A percentile compares a stretch with the other conserved stretches of the same genome.
phyloP scores from a whole-genome alignment of 2,113 vertebrate species.

The Butorides virescens region DNA sequence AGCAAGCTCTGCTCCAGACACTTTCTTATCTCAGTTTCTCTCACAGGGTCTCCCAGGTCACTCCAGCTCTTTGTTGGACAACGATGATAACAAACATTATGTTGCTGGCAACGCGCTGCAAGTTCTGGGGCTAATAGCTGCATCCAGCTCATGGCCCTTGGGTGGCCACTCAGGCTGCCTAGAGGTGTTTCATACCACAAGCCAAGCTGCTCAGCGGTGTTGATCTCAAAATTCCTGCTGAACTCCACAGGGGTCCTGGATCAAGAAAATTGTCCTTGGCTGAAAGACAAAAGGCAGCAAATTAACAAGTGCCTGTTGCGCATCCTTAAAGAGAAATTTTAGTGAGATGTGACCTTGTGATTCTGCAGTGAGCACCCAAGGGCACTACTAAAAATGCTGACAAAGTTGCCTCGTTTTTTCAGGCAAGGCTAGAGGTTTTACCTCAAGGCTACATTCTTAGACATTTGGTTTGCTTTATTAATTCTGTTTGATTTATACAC shows the following conservation, averaged over 20 bases:
- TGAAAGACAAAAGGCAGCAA: constrained; percentile 9
- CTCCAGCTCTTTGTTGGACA: neutral
- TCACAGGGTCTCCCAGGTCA: neutral
- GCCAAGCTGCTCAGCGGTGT: neutral
- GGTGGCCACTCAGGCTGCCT: neutral
- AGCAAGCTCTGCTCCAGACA: neutral
- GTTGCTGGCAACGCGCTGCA: neutral
- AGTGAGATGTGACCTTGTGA: constrained; percentile 7
- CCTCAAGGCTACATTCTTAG: constrained; percentile 20
- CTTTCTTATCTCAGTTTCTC: neutral
- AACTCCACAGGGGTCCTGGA: neutral
- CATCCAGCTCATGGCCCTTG: fast-evolving
- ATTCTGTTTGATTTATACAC: constrained; percentile 32
- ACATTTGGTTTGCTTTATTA: constrained; percentile 45
- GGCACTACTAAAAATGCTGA: constrained; percentile 5
- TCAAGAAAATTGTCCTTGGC: neutral
- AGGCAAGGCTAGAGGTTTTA: constrained; percentile 14
- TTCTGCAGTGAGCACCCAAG: neutral
- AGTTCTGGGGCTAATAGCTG: neutral
- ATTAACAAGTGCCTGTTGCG: neutral
- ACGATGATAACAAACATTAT: neutral
- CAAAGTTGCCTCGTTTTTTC: constrained; percentile 32
- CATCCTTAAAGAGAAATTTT: constrained; percentile 24
- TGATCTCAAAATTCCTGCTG: neutral
- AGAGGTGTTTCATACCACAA: neutral